Evolutionary conservation across 2,888 invertebrate genomes (phyloP).

Genomic region (Argynnis bischoffii): DNA sequence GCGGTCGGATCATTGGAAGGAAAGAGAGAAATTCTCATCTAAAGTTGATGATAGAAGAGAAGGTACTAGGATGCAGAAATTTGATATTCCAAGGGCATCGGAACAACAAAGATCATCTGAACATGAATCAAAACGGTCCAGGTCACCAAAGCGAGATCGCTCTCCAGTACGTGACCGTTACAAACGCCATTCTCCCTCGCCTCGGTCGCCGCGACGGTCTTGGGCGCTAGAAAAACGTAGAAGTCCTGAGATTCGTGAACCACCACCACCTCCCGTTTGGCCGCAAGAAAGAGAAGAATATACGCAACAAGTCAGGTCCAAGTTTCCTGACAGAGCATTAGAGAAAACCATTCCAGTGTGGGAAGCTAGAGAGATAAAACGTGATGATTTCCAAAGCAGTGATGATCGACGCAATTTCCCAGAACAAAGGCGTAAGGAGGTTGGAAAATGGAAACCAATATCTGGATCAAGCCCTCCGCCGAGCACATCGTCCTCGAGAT

Average conservation of each 20-base stretch:
- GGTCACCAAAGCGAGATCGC: slow-evolving; percentile 61
- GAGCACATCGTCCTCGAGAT: slow-evolving; percentile 23
- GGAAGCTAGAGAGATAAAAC: slow-evolving; percentile 39
- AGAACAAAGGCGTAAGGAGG: slow-evolving; percentile 36
- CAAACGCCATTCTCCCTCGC: slow-evolving; percentile 64
- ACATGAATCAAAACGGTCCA: slow-evolving; percentile 42
- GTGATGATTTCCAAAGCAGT: slow-evolving; percentile 27
- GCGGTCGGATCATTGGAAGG: slow-evolving; percentile 56
- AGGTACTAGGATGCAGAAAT: slow-evolving; percentile 44
- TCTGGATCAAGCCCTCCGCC: slow-evolving; percentile 32
- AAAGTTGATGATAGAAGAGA: slow-evolving; percentile 53
- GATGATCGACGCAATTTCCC: slow-evolving; percentile 32
- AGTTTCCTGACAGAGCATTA: slow-evolving; percentile 44
- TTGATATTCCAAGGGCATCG: slow-evolving; percentile 42
- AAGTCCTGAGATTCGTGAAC: slow-evolving; percentile 58
- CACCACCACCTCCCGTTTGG: slow-evolving; percentile 70
- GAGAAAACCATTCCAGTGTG: slow-evolving; percentile 43
- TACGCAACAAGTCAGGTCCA: slow-evolving; percentile 37
- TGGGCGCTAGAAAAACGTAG: slow-evolving; percentile 72
- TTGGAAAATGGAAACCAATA: slow-evolving; percentile 37
- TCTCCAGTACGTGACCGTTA: slow-evolving; percentile 63
- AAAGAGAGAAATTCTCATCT: slow-evolving; percentile 46
- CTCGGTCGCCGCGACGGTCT: slow-evolving; percentile 67
- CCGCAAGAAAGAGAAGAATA: slow-evolving; percentile 52
- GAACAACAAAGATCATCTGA: slow-evolving; percentile 42